Base-by-base conservation (phyloP, 1,140 invertebrate species). In the Paraescarpia echinospica region DNA sequence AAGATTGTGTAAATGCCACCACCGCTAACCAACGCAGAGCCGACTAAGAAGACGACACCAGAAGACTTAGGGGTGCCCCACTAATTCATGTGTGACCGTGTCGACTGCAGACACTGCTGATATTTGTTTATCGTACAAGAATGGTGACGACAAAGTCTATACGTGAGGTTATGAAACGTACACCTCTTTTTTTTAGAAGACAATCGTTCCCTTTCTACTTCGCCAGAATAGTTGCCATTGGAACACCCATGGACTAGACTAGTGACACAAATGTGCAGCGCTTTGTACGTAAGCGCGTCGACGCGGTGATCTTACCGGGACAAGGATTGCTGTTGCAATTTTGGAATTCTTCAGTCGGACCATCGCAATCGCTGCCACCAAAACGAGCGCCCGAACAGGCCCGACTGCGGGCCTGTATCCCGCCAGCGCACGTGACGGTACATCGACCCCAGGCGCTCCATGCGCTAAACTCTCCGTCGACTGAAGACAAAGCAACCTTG, bases 371-470 rank as follows among this genome's bases (percentile, higher is more conserved):
- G 33, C 88, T 59, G 33, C 92, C 92, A 77, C 92, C 92, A 41
- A 31, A 91, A 27, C 22, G 33, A 33, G 1, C 33, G 6, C 88
- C 88, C 1, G 59, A 89, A 35, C 92, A 93, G 8, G 6, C 22
- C n/a, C 93, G 34, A 35, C 33, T 97, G 14, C 98, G 97, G 91
- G 97, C 97, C 9, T 97, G 96, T 89, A 97, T 96, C 0, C 98
- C 98, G 95, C 98, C 98, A 0, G 98, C 98, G 95, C 98, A 99
- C 0, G 97, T 98, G 0, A 98, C 98, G 94, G 97, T 98, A 96
- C 98, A 99, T 6, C 97, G 97, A 18, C 98, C 97, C 98, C 98
- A 99, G 97, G 33, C 97, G 97, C 1, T 97, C 96, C 41, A 97
- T 77, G n/a, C 18, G 35, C 48, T 90, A 48, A 14, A 94, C 33